phyloP scores from a whole-genome alignment of 2,888 invertebrate genomes.

The Cataglyphis livida region DNA sequence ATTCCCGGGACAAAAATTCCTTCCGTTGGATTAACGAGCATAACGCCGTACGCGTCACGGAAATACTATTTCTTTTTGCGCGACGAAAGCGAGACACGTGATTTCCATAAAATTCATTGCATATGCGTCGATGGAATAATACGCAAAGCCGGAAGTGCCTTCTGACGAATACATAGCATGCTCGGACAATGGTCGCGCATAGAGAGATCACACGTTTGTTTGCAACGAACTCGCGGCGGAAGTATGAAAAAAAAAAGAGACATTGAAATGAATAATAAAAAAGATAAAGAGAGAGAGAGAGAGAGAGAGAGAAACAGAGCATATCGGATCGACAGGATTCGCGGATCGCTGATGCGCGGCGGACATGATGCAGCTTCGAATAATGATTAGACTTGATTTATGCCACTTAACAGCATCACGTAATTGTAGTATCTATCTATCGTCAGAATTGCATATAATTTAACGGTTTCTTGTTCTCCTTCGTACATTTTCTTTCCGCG shows the following conservation, averaged over 20 bases:
- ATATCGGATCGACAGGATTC: conserved; percentile 46
- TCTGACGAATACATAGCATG: conserved; percentile 8
- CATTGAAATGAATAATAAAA: conserved; percentile 21
- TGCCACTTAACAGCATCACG: conserved; percentile 13
- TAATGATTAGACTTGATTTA: conserved; percentile 13
- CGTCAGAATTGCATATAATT: conserved; percentile 10
- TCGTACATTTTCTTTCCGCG: background rate
- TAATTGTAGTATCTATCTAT: background rate
- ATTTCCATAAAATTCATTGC: conserved; percentile 69
- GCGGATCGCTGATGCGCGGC: conserved; percentile 48
- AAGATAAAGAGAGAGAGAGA: background rate
- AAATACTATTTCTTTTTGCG: conserved; percentile 54
- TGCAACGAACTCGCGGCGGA: conserved; percentile 57
- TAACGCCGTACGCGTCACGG: background rate
- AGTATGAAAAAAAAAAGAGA: conserved; percentile 8
- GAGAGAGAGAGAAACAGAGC: background rate
- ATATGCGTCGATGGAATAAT: conserved; percentile 63
- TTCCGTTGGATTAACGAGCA: conserved; percentile 9
- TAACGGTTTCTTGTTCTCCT: conserved; percentile 6
- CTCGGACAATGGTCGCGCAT: conserved; percentile 28
- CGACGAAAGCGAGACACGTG: conserved; percentile 62
- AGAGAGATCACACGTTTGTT: conserved; percentile 52
- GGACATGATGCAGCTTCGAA: conserved; percentile 26
- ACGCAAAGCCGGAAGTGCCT: conserved; percentile 58
- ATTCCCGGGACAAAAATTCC: conserved; percentile 9